Evolutionary conservation across 2,888 invertebrate genomes (phyloP).

Genomic region (Drosophila macrospina): DNA sequence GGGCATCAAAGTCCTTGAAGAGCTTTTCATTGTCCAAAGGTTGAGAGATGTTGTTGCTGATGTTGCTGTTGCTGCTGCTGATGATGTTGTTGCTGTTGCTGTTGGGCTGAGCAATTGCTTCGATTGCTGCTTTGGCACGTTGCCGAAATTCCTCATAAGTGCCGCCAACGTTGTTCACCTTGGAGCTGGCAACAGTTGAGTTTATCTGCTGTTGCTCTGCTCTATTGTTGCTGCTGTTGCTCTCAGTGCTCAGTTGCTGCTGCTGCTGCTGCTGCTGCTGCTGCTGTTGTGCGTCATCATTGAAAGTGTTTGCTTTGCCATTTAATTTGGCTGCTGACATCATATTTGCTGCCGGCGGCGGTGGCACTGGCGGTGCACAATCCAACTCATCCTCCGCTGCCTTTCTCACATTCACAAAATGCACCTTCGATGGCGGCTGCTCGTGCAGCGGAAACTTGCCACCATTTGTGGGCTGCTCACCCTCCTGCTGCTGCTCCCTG

Average conservation of each 20-base stretch:
- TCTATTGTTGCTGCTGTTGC: constrained; percentile 25
- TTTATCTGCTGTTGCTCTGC: constrained; percentile 25
- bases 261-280: constrained; percentile 33
- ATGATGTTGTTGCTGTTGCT: constrained; percentile 25
- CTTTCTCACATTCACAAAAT: constrained; percentile 4
- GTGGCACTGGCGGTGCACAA: constrained; percentile 64
- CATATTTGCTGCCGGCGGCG: constrained; percentile 72
- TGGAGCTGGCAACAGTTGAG: constrained; percentile 35
- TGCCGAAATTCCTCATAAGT: constrained; percentile 85
- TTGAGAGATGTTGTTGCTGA: constrained; percentile 39
- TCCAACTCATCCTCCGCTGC: constrained; percentile 38
- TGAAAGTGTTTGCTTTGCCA: constrained; percentile 61
- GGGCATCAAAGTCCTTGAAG: constrained; percentile 85
- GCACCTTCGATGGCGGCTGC: constrained; percentile 7
- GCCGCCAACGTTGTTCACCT: constrained; percentile 60
- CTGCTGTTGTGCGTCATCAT: constrained; percentile 58
- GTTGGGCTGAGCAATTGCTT: constrained; percentile 55
- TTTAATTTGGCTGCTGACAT: constrained; percentile 85
- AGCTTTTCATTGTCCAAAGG: constrained; percentile 82
- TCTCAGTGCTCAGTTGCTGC: constrained; percentile 25
- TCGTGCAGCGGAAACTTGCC: constrained; percentile 18
- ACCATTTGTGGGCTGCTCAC: constrained; percentile 53
- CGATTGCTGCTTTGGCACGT: constrained; percentile 84
- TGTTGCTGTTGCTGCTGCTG: constrained; percentile 37
- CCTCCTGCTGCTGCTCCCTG: constrained; percentile 70